phyloP scores from a whole-genome alignment of 2,113 vertebrate genomes.

The Psittacus erithacus region DNA sequence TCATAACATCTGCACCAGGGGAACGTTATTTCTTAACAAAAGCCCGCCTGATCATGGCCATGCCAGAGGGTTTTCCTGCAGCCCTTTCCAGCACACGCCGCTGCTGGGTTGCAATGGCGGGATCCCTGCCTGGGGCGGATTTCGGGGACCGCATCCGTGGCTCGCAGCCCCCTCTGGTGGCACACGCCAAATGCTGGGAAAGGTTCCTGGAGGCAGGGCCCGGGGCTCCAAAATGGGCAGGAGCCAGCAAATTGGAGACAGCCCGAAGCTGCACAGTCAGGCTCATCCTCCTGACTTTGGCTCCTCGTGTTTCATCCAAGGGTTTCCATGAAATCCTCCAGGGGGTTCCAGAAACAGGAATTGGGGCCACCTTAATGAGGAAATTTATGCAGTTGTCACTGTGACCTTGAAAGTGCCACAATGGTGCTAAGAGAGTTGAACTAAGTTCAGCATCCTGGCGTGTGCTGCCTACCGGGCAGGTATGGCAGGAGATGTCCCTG shows the following conservation, averaged over 20 bases:
- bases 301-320: background rate
- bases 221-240: background rate
- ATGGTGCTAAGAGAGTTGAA: background rate
- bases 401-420: accelerated
- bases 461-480: background rate
- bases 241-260: background rate
- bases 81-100: background rate
- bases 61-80: background rate
- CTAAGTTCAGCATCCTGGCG: background rate
- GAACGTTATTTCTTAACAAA: background rate
- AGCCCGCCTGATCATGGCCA: background rate
- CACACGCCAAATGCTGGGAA: background rate
- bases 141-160: background rate
- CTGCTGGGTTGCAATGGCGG: accelerated
- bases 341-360: background rate
- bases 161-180: slow-evolving; percentile 68
- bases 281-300: background rate
- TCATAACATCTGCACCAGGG: slow-evolving; percentile 32
- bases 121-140: background rate
- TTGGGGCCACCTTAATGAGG: background rate
- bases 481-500: background rate
- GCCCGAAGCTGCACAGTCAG: background rate
- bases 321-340: background rate
- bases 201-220: background rate
- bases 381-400: background rate